Evolutionary conservation across 2,888 invertebrate species (phyloP).

Genomic region (Odontocerum albicorne): DNA sequence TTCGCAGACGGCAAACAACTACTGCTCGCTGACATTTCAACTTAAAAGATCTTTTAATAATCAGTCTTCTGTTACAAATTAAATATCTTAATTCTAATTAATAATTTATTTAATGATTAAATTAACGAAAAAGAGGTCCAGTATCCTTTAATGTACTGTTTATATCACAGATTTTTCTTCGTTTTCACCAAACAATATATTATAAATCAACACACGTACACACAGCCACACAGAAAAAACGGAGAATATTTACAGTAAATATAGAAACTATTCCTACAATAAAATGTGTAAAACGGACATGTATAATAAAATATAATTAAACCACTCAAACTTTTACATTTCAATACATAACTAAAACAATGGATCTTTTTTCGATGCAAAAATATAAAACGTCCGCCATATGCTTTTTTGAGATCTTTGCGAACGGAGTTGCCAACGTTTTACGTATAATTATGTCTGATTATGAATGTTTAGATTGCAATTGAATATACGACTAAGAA

Average conservation of each 20-base stretch:
- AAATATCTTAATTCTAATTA: constrained; percentile 42
- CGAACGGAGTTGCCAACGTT: constrained; percentile 11
- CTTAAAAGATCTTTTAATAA: constrained; percentile 48
- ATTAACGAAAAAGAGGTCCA: constrained; percentile 57
- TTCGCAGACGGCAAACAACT: constrained; percentile 38
- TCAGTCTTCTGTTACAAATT: constrained; percentile 32
- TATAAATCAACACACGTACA: constrained; percentile 55
- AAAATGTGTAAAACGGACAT: constrained; percentile 59
- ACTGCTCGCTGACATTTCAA: constrained; percentile 57
- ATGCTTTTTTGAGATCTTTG: constrained; percentile 48
- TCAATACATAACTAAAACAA: constrained; percentile 59
- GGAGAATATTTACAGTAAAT: constrained; percentile 56
- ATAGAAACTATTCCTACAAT: constrained; percentile 58
- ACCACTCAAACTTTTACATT: constrained; percentile 28
- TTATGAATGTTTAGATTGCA: too few relatives aligned
- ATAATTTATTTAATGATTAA: constrained; percentile 41
- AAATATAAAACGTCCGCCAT: constrained; percentile 63
- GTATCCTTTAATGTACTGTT: constrained; percentile 57
- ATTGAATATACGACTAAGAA: too few relatives aligned
- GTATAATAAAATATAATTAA: constrained; percentile 57
- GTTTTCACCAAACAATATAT: constrained; percentile 60
- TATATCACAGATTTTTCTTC: constrained; percentile 66
- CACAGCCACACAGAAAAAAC: constrained; percentile 57
- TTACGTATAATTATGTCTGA: too few relatives aligned
- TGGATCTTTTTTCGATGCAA: constrained; percentile 60